Conservation (phyloP, 1,140 invertebrate species). For the Drepana arcuata region DNA sequence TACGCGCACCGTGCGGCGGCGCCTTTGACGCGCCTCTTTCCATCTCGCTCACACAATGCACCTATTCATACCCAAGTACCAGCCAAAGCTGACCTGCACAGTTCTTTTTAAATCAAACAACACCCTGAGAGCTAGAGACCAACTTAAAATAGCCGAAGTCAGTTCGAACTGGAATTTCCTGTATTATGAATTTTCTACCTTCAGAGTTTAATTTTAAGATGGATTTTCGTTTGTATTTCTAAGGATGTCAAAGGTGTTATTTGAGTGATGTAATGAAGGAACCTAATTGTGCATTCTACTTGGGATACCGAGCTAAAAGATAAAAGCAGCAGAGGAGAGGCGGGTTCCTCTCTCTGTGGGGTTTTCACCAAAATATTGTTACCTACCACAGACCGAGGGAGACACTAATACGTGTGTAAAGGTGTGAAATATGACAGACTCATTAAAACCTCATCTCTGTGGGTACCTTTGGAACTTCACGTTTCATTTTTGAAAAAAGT, state of each 20-base stretch:
- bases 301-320: conserved; percentile 44
- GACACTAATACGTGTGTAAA: no score
- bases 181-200: no score
- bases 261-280: conserved; percentile 66
- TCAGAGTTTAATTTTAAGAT: conserved; percentile 13
- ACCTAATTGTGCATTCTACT: conserved; percentile 64
- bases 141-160: conserved; percentile 27
- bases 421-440: no score
- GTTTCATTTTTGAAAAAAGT: no score
- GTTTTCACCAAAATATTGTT: no score
- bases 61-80: conserved; percentile 45
- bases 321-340: conserved; percentile 42
- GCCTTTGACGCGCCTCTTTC: conserved; percentile 46
- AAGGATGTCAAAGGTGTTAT: conserved; percentile 57
- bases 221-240: conserved; percentile 13
- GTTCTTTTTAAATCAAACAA: conserved; percentile 57
- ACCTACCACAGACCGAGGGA: no score
- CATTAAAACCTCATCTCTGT: no score
- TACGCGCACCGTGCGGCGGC: conserved; percentile 53
- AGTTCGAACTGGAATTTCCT: no score
- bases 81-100: conserved; percentile 19
- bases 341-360: no score
- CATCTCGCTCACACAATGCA: conserved; percentile 59
- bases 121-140: conserved; percentile 23
- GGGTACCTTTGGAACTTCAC: no score